These are phyloP conservation scores for Heliconius melpomene DNA, from an alignment of 1,140 invertebrate genomes.

Conservation along the genomic window DNA sequence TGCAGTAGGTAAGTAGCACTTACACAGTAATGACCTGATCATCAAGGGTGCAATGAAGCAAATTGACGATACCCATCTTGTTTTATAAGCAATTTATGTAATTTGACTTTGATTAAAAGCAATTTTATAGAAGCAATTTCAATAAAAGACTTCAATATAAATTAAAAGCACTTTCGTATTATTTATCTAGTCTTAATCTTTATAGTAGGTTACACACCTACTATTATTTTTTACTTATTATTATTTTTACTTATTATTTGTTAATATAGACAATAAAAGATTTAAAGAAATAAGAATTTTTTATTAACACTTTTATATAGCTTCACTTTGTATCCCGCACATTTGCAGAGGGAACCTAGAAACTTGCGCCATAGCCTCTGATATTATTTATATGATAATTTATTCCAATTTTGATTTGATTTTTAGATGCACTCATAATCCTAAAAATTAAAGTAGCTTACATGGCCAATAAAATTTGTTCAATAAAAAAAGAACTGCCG, in stretches of 20 bases:
- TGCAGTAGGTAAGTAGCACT: slow-evolving; percentile 7
- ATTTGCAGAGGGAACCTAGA: too few relatives aligned
- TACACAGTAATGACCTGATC: slow-evolving; percentile 33
- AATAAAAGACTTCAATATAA: not conserved
- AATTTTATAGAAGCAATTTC: slow-evolving; percentile 10
- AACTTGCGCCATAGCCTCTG: too few relatives aligned
- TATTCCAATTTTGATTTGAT: too few relatives aligned
- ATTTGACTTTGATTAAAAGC: slow-evolving; percentile 39
- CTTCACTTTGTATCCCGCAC: too few relatives aligned
- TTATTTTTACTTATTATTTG: too few relatives aligned
- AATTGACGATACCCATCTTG: slow-evolving; percentile 37
- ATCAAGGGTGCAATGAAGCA: slow-evolving; percentile 41
- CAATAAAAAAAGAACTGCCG: slow-evolving; percentile 15
- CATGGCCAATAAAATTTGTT: not conserved
- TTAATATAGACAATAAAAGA: not conserved
- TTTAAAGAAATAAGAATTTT: too few relatives aligned
- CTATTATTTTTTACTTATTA: too few relatives aligned
- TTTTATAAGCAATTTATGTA: slow-evolving; percentile 38
- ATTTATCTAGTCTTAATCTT: not conserved
- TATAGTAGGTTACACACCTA: too few relatives aligned
- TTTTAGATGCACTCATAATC: too few relatives aligned
- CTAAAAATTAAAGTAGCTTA: not conserved
- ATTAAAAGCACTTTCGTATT: not conserved
- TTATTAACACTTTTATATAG: too few relatives aligned
- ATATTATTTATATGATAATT: too few relatives aligned